Conservation (phyloP, 2,888 invertebrate genomes). For the Lycaena phlaeas region DNA sequence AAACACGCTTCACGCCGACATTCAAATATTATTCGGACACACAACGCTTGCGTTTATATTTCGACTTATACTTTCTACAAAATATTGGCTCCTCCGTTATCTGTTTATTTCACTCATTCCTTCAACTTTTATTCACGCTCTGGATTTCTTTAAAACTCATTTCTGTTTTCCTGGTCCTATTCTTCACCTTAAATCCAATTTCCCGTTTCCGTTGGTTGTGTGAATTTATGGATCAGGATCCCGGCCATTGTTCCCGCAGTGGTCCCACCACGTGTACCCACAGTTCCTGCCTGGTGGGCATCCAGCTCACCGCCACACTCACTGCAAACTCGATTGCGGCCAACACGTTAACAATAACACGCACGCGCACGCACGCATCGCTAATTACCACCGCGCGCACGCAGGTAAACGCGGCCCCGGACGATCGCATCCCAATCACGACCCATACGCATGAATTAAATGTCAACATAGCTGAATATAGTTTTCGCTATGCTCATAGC, state of each 20-base stretch:
- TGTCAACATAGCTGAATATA: not conserved
- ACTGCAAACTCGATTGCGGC: conserved; percentile 70
- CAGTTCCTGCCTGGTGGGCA: conserved; percentile 94
- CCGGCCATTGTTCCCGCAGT: conserved; percentile 92
- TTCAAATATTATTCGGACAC: conserved; percentile 25
- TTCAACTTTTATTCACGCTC: not conserved
- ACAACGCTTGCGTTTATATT: conserved; percentile 12
- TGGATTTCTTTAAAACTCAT: not conserved
- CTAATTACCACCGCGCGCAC: conserved; percentile 70
- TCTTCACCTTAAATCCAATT: not conserved
- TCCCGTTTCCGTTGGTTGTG: conserved; percentile 5
- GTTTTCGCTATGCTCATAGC: not conserved
- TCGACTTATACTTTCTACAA: not conserved
- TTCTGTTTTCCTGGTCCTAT: not conserved
- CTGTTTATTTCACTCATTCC: not conserved
- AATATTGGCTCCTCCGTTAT: not conserved
- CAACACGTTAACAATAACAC: conserved; percentile 64
- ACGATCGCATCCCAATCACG: conserved; percentile 37
- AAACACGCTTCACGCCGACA: conserved; percentile 37
- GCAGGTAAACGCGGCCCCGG: conserved; percentile 55
- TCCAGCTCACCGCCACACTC: conserved; percentile 77
- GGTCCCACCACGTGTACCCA: conserved; percentile 95
- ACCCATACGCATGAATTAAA: not conserved
- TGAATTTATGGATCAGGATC: conserved; percentile 50
- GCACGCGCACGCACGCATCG: conserved; percentile 68